Base-by-base conservation (phyloP, 2,888 invertebrate genomes). In the Sympetrum striolatum region DNA sequence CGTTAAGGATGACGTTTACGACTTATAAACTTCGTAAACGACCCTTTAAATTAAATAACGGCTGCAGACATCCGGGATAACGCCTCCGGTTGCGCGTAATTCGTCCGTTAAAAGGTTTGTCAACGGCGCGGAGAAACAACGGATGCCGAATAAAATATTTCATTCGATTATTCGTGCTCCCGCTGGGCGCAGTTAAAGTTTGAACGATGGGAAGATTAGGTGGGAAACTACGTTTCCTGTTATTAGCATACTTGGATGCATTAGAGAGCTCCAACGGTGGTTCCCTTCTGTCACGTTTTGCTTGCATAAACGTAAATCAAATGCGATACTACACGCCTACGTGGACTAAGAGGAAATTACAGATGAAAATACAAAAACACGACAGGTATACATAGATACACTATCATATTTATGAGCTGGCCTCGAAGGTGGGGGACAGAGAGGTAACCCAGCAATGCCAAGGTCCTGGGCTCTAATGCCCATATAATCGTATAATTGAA, bases 1-100 rank as follows among this genome's bases (percentile, higher is more conserved):
- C 53, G 82, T 15, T 35, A 53, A 58, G 35, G 82, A 82, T 82
- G 82, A 58, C 82, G 31, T 82, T 82, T 82, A 82, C 82, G 82
- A 82, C 53, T 82, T 82, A 82, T 35, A 82, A 82, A 82, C 25
- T 53, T 15, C 82, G 58, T 82, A 82, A 82, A 82, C 82, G 58
- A 82, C 58, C 82, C 82, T 53, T 35, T 31, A 58, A 82, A 82
- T 82, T 82, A 82, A 82, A 82, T 82, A 58, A 82, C 58, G 82
- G 31, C 82, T 35, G 8, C 31, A 53, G 82, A 82, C 58, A 35
- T 53, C 53, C 82, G 82, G 58, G 31, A 58, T 82, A 82, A 82
- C 82, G 82, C 53, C 82, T 82, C 82, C 31, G 82, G 31, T 58
- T 18, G 82, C 53, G 53, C 18, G 82, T 35, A 35, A 58, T 82